Evolutionary conservation across 1,140 invertebrate genomes (phyloP).

Genomic region (Mycetomoellerius zeteki): DNA sequence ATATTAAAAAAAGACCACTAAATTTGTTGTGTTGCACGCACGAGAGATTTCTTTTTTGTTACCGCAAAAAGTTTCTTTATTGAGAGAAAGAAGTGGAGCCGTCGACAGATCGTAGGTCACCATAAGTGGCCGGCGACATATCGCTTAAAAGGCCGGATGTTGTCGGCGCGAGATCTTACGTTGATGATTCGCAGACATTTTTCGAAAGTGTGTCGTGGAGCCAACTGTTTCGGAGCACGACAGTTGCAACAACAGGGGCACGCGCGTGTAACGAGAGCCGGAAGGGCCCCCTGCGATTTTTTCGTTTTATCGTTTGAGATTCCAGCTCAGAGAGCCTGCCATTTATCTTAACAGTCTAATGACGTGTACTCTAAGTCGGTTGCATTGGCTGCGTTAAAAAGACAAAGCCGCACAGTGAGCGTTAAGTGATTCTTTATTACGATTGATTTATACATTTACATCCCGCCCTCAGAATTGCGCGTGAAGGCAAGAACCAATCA

Average conservation of each 20-base stretch:
- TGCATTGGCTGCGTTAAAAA: too few species aligned
- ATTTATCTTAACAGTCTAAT: slow-evolving; percentile 17
- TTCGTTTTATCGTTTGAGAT: background rate
- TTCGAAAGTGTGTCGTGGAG: slow-evolving; percentile 22
- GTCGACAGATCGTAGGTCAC: slow-evolving; percentile 38
- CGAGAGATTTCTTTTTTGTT: background rate
- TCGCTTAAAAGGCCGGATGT: slow-evolving; percentile 68
- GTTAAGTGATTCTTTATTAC: too few species aligned
- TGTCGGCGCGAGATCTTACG: slow-evolving; percentile 64
- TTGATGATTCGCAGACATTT: slow-evolving; percentile 74
- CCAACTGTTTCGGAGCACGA: slow-evolving; percentile 76
- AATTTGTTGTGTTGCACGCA: background rate
- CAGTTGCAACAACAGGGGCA: slow-evolving; percentile 83
- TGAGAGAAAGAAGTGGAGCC: background rate
- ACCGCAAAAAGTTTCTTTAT: slow-evolving; percentile 13
- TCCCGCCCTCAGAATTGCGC: too few species aligned
- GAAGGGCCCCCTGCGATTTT: slow-evolving; percentile 67
- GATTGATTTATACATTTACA: too few species aligned
- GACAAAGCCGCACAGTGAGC: too few species aligned
- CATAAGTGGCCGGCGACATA: slow-evolving; percentile 58
- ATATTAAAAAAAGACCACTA: background rate
- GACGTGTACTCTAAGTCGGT: background rate
- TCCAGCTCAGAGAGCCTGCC: background rate
- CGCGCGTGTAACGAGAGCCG: slow-evolving; percentile 71
- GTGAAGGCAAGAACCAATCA: too few species aligned